phyloP scores from a whole-genome alignment of 2,888 invertebrate genomes.

The Rutpela maculata region DNA sequence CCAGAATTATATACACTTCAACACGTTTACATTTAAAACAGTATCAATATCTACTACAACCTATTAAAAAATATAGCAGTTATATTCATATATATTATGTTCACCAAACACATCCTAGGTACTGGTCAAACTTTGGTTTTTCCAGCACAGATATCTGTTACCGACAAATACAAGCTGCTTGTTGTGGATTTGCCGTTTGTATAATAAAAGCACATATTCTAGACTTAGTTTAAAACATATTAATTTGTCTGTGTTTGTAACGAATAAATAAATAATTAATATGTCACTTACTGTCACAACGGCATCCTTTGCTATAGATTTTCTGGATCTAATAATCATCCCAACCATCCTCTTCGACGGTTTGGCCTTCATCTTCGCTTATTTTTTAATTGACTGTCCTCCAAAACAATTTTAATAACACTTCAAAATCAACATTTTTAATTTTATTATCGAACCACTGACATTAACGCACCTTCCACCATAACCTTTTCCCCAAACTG shows the following conservation, averaged over 20 bases:
- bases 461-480: slow-evolving; percentile 52
- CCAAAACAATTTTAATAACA: slow-evolving; percentile 54
- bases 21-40: too few species aligned
- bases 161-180: background rate
- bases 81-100: too few species aligned
- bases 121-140: background rate
- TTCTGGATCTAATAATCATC: slow-evolving; percentile 91
- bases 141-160: background rate
- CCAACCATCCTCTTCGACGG: slow-evolving; percentile 90
- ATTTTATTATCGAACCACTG: slow-evolving; percentile 52
- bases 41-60: too few species aligned
- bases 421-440: slow-evolving; percentile 58
- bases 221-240: background rate
- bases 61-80: too few species aligned
- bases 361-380: slow-evolving; percentile 80
- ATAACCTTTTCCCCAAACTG: slow-evolving; percentile 54
- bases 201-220: background rate
- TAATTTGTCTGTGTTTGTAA: background rate
- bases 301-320: slow-evolving; percentile 91
- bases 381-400: slow-evolving; percentile 49
- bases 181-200: background rate
- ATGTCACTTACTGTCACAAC: slow-evolving; percentile 85
- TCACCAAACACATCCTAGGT: too few species aligned
- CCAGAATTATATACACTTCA: too few species aligned
- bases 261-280: slow-evolving; percentile 16